phyloP scores from a whole-genome alignment of 2,797 vertebrate genomes.

The Halcyon badia region DNA sequence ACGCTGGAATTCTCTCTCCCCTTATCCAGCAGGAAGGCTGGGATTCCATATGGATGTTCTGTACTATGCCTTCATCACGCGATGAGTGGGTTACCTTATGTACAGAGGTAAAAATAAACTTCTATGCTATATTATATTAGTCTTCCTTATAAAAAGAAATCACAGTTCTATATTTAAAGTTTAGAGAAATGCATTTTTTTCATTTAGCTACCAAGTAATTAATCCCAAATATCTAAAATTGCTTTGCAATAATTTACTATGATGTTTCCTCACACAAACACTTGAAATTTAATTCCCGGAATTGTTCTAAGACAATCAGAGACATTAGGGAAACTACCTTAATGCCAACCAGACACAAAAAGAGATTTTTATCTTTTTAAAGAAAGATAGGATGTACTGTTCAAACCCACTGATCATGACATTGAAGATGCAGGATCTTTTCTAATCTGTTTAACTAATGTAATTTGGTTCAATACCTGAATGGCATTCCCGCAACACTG shows the following conservation, averaged over 20 bases:
- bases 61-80: background rate
- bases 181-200: background rate
- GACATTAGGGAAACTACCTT: background rate
- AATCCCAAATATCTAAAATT: background rate
- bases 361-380: background rate
- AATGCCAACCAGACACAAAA: background rate
- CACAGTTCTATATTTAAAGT: background rate
- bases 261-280: background rate
- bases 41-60: background rate
- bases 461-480: background rate
- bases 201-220: background rate
- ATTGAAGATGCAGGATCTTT: background rate
- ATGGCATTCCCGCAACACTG: background rate
- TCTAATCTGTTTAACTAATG: background rate
- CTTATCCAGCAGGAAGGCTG: background rate
- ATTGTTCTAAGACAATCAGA: background rate
- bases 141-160: background rate
- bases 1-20: background rate
- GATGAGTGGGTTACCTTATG: background rate
- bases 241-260: background rate
- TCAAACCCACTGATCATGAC: background rate
- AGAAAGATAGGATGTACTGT: background rate
- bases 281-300: background rate
- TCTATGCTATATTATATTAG: background rate
- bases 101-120: background rate